Evolutionary conservation across 1,140 invertebrate species (phyloP).

Genomic region (Leptinotarsa lineolata): DNA sequence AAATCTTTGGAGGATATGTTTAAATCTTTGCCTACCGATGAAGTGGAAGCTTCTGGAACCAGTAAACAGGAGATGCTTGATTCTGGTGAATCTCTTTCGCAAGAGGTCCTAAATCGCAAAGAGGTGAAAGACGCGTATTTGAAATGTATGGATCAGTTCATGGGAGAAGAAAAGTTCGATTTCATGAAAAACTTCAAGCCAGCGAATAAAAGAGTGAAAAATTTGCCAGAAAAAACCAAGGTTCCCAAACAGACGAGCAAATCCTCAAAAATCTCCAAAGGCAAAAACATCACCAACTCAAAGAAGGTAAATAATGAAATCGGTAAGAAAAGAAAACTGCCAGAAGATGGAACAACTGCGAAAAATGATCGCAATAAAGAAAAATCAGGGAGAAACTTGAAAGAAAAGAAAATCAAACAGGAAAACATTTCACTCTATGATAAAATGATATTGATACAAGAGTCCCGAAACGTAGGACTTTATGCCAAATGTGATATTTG

Average conservation of each 20-base stretch:
- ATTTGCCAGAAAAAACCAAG: neutral
- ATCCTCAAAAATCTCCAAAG: neutral
- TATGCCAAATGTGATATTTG: conserved; percentile 67
- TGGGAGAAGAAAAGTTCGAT: neutral
- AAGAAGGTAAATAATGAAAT: neutral
- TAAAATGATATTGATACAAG: conserved; percentile 55
- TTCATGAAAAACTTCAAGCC: neutral
- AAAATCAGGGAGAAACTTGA: neutral
- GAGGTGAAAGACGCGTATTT: conserved; percentile 12
- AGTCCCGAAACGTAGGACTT: conserved; percentile 59
- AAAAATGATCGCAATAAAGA: conserved; percentile 6
- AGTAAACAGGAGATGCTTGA: neutral
- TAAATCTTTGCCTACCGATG: neutral
- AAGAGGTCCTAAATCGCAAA: conserved; percentile 7
- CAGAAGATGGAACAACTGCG: neutral
- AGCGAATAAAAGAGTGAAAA: neutral
- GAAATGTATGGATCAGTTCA: conserved; percentile 2
- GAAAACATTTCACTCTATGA: neutral
- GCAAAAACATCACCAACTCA: neutral
- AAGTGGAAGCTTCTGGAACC: conserved; percentile 1
- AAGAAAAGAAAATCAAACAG: neutral
- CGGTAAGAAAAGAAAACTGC: neutral
- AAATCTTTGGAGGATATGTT: neutral
- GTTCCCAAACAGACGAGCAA: neutral
- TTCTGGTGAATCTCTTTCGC: conserved; percentile 3